Evolutionary conservation across 1,140 invertebrate genomes (phyloP).

Genomic region (Macrotrachela quadricornifera): DNA sequence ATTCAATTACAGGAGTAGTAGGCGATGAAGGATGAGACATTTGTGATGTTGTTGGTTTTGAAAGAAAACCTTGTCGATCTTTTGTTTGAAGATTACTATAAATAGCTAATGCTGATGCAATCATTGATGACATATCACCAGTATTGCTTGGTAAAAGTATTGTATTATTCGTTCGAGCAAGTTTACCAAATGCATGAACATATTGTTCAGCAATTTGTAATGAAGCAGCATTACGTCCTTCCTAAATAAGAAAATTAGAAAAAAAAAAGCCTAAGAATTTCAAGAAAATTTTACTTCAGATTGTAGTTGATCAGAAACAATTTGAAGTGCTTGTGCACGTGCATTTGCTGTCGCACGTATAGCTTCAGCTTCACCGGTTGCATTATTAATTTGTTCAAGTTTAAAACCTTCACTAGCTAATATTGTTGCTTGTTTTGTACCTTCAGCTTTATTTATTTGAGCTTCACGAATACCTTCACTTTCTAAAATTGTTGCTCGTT

Average conservation of each 20-base stretch:
- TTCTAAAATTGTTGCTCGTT: conserved; percentile 82
- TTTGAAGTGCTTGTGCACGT: background rate
- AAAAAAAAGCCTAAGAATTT: background rate
- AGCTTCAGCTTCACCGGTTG: conserved; percentile 12
- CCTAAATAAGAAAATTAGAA: conserved; percentile 19
- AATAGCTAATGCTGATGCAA: conserved; percentile 42
- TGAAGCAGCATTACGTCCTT: conserved; percentile 64
- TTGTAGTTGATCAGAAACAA: background rate
- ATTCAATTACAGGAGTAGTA: too few relatives aligned
- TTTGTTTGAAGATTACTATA: background rate
- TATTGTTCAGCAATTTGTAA: conserved; percentile 84
- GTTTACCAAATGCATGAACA: conserved; percentile 66
- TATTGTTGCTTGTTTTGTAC: conserved; percentile 68
- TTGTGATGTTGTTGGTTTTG: too few relatives aligned
- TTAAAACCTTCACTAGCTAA: conserved; percentile 49
- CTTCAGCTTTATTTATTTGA: conserved; percentile 91
- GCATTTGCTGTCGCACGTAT: conserved; percentile 3
- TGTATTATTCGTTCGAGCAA: conserved; percentile 80
- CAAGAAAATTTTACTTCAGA: background rate
- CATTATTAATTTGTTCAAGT: conserved; percentile 30
- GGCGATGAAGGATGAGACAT: too few relatives aligned
- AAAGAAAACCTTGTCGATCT: too few relatives aligned
- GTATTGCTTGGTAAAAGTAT: conserved; percentile 73
- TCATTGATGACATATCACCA: conserved; percentile 57
- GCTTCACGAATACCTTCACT: conserved; percentile 76